A percentile compares a stretch with the other conserved stretches of the same genome.
Evolutionary conservation across 1,140 invertebrate genomes (phyloP).

Genomic region (Macrosteles quadrilineatus): DNA sequence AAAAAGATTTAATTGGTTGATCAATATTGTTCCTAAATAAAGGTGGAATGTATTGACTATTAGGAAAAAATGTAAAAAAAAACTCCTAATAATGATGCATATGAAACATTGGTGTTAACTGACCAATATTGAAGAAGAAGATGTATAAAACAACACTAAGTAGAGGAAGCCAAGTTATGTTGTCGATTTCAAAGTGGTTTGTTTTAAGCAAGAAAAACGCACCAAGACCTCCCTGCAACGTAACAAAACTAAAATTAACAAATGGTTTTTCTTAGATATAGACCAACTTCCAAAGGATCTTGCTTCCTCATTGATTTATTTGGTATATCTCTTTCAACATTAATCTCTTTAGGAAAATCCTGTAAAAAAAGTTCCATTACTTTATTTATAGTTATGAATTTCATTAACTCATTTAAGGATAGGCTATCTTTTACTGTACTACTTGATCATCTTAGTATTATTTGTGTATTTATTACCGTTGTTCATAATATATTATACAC

Average conservation of each 20-base stretch:
- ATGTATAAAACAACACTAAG: neutral
- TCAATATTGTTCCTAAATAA: no score
- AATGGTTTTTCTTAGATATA: neutral
- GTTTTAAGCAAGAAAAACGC: neutral
- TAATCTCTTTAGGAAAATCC: neutral
- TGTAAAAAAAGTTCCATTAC: neutral
- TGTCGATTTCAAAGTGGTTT: neutral
- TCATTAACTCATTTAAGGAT: neutral
- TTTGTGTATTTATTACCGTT: no score
- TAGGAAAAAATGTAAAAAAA: no score
- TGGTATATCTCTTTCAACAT: neutral
- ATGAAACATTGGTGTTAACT: no score
- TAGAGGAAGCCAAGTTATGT: neutral
- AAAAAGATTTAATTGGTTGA: no score
- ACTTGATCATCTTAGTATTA: no score
- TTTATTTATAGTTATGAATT: neutral
- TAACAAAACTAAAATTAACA: neutral
- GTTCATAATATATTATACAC: no score
- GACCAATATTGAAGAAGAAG: neutral
- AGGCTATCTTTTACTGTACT: no score
- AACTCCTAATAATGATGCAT: no score
- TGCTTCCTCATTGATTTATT: neutral
- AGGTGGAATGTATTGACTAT: no score
- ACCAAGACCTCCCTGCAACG: neutral
- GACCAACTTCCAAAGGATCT: neutral